phyloP scores from a whole-genome alignment of 2,888 invertebrate genomes.

The Alentia gelatinosa region DNA sequence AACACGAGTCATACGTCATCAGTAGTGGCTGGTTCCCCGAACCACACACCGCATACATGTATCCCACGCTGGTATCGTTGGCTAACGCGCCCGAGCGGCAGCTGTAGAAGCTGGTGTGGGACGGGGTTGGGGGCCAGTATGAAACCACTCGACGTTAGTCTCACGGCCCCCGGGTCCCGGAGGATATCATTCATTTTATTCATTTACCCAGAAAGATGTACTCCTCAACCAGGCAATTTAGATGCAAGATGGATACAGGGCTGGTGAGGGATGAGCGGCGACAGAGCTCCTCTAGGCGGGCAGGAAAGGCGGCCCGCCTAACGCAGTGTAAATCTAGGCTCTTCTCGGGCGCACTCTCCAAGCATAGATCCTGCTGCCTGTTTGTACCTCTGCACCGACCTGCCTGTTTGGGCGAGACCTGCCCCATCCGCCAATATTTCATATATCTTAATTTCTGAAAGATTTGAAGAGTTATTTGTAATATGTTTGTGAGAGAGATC shows the following conservation, averaged over 20 bases:
- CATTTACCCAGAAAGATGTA: constrained; percentile 47
- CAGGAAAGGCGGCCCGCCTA: not conserved
- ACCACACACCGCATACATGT: not conserved
- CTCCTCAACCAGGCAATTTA: constrained; percentile 45
- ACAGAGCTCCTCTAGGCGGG: not conserved
- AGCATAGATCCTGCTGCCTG: no score
- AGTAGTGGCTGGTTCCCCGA: not conserved
- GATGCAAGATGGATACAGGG: constrained; percentile 34
- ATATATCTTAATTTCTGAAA: no score
- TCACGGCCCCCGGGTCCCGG: not conserved
- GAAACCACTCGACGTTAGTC: not conserved
- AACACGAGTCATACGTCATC: not conserved
- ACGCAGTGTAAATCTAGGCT: constrained; percentile 30
- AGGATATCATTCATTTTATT: constrained; percentile 45
- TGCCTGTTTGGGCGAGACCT: no score
- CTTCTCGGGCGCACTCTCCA: no score
- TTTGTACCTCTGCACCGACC: no score
- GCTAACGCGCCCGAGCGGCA: not conserved
- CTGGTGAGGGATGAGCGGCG: constrained; percentile 17
- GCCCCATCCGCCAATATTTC: no score
- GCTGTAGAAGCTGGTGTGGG: not conserved
- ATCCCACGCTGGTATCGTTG: not conserved
- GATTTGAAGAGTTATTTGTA: no score
- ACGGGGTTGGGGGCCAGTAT: not conserved
- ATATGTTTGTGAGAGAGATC: no score